phyloP scores from a whole-genome alignment of 2,888 invertebrate genomes.

The Watsonalla binaria region DNA sequence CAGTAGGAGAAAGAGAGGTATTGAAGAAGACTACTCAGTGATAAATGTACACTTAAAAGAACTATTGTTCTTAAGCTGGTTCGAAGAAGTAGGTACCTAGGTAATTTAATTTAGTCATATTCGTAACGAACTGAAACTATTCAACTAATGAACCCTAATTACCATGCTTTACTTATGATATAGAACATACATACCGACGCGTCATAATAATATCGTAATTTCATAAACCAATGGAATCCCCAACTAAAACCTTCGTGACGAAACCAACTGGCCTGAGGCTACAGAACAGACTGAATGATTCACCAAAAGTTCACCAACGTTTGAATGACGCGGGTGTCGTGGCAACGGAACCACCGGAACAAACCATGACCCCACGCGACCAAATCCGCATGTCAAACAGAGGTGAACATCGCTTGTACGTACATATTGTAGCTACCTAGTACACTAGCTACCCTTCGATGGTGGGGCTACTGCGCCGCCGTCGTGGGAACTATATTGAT shows the following conservation, averaged over 20 bases:
- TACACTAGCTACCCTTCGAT: constrained; percentile 28
- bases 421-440: constrained; percentile 1
- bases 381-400: constrained; percentile 35
- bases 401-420: constrained; percentile 11
- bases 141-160: not conserved
- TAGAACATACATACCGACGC: constrained; percentile 56
- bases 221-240: constrained; percentile 47
- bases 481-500: constrained; percentile 68
- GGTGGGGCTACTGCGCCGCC: constrained; percentile 61
- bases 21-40: too few species aligned
- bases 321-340: constrained; percentile 41
- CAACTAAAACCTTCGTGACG: constrained; percentile 16
- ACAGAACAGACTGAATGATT: constrained; percentile 37
- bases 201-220: constrained; percentile 69
- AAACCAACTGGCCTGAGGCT: constrained; percentile 34
- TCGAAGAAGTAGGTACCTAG: not conserved
- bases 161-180: not conserved
- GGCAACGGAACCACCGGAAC: constrained; percentile 50
- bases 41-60: too few species aligned
- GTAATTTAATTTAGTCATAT: not conserved
- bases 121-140: not conserved
- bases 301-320: constrained; percentile 33
- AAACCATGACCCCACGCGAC: constrained; percentile 40
- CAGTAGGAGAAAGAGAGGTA: too few species aligned
- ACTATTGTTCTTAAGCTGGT: too few species aligned